Conservation (phyloP, 1,140 invertebrate species). For the Papilio xuthus region DNA sequence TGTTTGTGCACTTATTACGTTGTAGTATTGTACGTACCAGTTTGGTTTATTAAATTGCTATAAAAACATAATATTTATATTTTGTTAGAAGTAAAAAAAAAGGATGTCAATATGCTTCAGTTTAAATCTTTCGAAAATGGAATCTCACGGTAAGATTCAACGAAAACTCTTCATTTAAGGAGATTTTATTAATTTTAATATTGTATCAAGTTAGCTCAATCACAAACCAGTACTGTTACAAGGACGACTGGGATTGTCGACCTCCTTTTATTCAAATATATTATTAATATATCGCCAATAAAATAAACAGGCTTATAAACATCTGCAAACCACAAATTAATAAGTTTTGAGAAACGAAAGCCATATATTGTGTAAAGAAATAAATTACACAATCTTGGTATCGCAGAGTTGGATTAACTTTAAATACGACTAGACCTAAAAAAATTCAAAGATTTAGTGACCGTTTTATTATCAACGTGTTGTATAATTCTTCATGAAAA, state of each 20-base stretch:
- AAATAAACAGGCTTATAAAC: background rate
- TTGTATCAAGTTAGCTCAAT: background rate
- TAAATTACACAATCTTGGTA: no score
- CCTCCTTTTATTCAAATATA: background rate
- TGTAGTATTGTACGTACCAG: background rate
- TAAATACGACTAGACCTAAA: no score
- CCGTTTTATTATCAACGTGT: no score
- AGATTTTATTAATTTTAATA: background rate
- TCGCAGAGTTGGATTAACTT: no score
- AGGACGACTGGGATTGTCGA: background rate
- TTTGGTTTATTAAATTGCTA: background rate
- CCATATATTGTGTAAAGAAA: no score
- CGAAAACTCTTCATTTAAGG: background rate
- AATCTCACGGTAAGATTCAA: background rate
- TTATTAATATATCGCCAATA: background rate
- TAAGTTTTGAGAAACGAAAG: no score
- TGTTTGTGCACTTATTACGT: background rate
- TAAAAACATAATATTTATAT: background rate
- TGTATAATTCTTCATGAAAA: no score
- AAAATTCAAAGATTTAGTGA: no score
- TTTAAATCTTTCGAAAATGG: background rate
- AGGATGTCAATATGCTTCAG: no score
- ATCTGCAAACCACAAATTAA: background rate
- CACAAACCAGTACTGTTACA: background rate
- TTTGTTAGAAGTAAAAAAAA: background rate